These are phyloP conservation scores for Hydrolagus affinis DNA, from an alignment of 2,113 vertebrate species.

Conservation along the genomic window DNA sequence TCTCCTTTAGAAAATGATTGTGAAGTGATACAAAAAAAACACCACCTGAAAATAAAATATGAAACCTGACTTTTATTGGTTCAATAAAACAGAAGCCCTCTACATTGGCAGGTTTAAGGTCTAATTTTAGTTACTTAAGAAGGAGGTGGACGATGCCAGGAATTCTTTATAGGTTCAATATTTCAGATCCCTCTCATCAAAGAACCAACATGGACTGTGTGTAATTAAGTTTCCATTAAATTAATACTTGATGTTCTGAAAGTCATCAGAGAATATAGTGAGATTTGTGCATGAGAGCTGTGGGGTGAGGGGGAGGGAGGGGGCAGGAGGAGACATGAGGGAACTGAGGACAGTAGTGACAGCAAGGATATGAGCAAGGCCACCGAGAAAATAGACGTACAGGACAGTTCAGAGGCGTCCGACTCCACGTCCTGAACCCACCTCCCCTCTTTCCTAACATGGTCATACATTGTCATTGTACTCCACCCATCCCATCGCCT, in stretches of 20 bases:
- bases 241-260: not conserved
- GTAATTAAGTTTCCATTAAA: not conserved
- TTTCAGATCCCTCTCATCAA: slow-evolving; percentile 36
- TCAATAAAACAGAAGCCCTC: slow-evolving; percentile 18
- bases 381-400: no score
- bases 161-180: slow-evolving; percentile 36
- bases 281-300: no score
- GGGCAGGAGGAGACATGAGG: no score
- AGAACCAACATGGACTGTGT: not conserved
- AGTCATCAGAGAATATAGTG: no score
- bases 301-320: no score
- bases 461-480: slow-evolving; percentile 34
- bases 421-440: no score
- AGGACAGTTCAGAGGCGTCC: no score
- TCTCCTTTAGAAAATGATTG: not conserved
- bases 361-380: no score
- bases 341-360: no score
- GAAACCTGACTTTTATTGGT: slow-evolving; percentile 31
- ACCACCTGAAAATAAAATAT: not conserved
- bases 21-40: slow-evolving; percentile 31
- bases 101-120: slow-evolving; percentile 20
- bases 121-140: slow-evolving; percentile 32
- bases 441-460: no score
- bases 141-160: slow-evolving; percentile 23
- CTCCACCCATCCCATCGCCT: no score